Conservation (phyloP, 2,113 vertebrate species). For the Cacatua alba region DNA sequence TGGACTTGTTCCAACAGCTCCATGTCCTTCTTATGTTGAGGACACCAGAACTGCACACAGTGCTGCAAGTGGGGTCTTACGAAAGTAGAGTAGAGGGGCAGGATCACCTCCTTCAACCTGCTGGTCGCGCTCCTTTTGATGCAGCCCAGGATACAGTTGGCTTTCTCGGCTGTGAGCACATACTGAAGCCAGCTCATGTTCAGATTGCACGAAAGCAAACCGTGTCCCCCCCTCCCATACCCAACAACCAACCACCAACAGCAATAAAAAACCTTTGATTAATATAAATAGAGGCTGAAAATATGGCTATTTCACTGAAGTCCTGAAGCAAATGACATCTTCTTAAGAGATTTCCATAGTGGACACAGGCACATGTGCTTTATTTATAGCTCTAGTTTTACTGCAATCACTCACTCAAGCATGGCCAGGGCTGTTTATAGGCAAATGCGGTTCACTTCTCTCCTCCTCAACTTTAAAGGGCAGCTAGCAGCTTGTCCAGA, state of each 20-base stretch:
- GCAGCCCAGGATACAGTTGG: neutral
- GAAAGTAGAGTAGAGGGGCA: neutral
- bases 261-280: neutral
- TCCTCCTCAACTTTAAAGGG: slow-evolving; percentile 5
- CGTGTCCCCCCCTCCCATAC: too few relatives aligned
- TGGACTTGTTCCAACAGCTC: neutral
- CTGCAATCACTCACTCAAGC: slow-evolving; percentile 35
- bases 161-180: neutral
- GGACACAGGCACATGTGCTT: slow-evolving; percentile 1
- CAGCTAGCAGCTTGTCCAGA: neutral
- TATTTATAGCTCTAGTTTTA: slow-evolving; percentile 60
- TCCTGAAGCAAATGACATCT: neutral
- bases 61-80: neutral
- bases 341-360: neutral
- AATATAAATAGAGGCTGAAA: neutral
- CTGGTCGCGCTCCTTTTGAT: neutral
- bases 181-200: neutral
- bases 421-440: neutral
- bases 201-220: neutral
- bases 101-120: neutral
- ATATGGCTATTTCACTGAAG: neutral
- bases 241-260: neutral
- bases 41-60: neutral
- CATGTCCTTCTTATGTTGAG: neutral
- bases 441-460: slow-evolving; percentile 26